Percentiles rank a stretch among this genome's conserved stretches.
Conservation (phyloP, 1,140 invertebrate genomes). For the Mycetomoellerius zeteki region DNA sequence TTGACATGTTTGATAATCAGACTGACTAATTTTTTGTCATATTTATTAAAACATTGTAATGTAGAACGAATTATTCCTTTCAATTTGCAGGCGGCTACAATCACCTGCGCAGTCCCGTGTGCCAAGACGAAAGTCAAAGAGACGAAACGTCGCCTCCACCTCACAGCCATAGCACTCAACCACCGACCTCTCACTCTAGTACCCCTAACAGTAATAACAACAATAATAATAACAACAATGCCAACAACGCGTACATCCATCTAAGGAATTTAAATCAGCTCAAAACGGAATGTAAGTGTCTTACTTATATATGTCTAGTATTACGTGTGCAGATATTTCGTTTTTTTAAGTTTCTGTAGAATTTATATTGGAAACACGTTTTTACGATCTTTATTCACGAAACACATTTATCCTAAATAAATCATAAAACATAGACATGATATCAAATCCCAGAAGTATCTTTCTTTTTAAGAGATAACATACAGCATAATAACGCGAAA, state of each 20-base stretch:
- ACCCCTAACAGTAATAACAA: conserved; percentile 81
- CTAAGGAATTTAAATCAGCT: conserved; percentile 85
- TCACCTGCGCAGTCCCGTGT: conserved; percentile 87
- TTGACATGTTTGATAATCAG: not conserved
- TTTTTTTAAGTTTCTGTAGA: not conserved
- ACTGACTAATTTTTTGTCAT: not conserved
- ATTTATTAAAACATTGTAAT: not conserved
- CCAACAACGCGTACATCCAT: conserved; percentile 84
- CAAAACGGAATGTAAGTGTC: conserved; percentile 84
- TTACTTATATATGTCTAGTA: not conserved
- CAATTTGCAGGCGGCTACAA: conserved; percentile 87
- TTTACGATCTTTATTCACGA: not conserved
- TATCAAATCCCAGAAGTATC: not conserved
- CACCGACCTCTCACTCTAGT: conserved; percentile 81
- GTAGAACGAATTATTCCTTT: not conserved
- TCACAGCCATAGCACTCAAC: conserved; percentile 83
- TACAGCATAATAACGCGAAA: not conserved
- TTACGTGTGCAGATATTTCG: not conserved
- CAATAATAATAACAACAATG: conserved; percentile 84
- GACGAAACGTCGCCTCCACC: conserved; percentile 87
- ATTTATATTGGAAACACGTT: not conserved
- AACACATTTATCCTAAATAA: not conserved
- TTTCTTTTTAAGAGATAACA: not conserved
- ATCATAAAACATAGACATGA: not conserved
- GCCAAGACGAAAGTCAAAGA: conserved; percentile 86